phyloP scores from a whole-genome alignment of 2,797 vertebrate genomes.

The Acrossocheilus fasciatus region DNA sequence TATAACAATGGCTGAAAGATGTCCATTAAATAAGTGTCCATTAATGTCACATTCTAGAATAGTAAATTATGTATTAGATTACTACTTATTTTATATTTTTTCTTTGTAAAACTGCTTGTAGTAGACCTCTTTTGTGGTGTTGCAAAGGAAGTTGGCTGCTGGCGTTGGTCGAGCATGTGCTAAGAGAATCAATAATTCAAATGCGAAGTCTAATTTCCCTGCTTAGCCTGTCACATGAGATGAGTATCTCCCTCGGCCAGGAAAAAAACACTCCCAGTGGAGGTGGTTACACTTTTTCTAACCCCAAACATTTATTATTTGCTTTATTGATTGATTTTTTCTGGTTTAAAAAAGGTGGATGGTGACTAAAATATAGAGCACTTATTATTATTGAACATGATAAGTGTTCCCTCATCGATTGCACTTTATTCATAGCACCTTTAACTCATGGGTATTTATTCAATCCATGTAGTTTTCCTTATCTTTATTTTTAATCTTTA shows the following conservation, averaged over 20 bases:
- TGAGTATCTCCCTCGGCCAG: constrained; percentile 30
- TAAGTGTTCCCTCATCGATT: neutral
- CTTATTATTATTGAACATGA: constrained; percentile 6
- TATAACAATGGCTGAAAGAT: neutral
- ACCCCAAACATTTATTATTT: neutral
- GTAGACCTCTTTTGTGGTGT: constrained; percentile 23
- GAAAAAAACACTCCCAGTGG: constrained; percentile 9
- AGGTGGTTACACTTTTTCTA: neutral
- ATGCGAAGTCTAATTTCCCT: constrained; percentile 54
- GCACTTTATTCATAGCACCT: neutral
- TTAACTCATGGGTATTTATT: constrained; percentile 3
- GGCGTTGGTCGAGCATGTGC: constrained; percentile 50
- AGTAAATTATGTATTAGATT: constrained; percentile 8
- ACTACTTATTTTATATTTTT: neutral
- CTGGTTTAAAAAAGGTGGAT: constrained; percentile 1
- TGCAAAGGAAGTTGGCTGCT: constrained; percentile 17
- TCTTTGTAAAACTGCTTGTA: constrained; percentile 1
- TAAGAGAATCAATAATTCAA: constrained; percentile 61
- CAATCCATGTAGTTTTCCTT: neutral
- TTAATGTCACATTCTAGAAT: neutral
- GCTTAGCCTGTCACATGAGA: constrained; percentile 50
- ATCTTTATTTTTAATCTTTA: neutral
- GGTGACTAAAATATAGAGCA: constrained; percentile 15
- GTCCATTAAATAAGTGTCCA: neutral
- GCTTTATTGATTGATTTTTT: neutral